These are phyloP conservation scores for Acanthiza pusilla DNA, from an alignment of 2,797 vertebrate genomes.

Conservation along the genomic window DNA sequence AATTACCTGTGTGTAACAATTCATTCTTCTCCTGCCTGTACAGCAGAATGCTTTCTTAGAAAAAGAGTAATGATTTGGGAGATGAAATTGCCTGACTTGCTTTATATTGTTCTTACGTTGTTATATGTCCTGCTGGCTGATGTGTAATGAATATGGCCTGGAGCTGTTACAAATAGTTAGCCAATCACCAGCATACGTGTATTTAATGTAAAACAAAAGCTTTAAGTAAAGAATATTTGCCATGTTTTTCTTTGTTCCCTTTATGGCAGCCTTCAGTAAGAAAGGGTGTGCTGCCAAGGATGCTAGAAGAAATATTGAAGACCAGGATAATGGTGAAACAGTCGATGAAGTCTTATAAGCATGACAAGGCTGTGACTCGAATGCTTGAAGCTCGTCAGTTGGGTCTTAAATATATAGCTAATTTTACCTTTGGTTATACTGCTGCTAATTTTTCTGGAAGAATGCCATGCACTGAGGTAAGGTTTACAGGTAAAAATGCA, in stretches of 20 bases:
- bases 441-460: conserved; percentile 92
- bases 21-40: not conserved
- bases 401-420: conserved; percentile 94
- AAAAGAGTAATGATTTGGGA: not conserved
- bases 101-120: not conserved
- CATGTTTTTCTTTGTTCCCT: not conserved
- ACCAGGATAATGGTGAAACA: conserved; percentile 97
- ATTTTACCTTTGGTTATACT: conserved; percentile 94
- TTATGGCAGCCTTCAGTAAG: conserved; percentile 84
- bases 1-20: not conserved
- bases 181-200: not conserved
- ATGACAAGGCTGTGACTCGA: conserved; percentile 86
- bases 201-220: not conserved
- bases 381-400: conserved; percentile 95
- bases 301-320: conserved; percentile 95
- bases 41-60: not conserved
- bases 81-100: not conserved
- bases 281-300: conserved; percentile 90
- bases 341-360: conserved; percentile 88
- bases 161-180: not conserved
- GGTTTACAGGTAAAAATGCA: not conserved
- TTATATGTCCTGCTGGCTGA: not conserved
- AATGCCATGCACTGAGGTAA: conserved; percentile 93
- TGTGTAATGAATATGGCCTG: not conserved
- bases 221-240: not conserved